These are phyloP conservation scores for Epinotia ramella DNA, from an alignment of 2,888 invertebrate species.

Conservation along the genomic window DNA sequence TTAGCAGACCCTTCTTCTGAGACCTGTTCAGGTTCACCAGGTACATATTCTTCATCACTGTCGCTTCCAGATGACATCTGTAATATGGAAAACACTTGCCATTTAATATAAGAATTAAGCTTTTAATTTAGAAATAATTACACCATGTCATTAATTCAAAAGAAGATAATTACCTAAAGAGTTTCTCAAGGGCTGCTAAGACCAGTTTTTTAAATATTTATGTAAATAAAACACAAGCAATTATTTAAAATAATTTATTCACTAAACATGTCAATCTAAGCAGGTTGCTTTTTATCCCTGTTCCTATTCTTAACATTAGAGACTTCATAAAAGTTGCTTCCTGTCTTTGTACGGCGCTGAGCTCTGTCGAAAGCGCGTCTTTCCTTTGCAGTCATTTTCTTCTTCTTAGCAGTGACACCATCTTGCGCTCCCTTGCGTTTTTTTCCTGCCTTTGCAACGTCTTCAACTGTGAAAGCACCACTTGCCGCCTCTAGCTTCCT, in stretches of 20 bases:
- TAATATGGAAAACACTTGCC: slow-evolving; percentile 48
- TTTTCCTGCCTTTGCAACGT: slow-evolving; percentile 72
- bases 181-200: not conserved
- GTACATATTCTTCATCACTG: slow-evolving; percentile 92
- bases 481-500: slow-evolving; percentile 82
- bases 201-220: not conserved
- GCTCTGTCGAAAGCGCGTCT: slow-evolving; percentile 90
- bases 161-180: slow-evolving; percentile 6
- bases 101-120: slow-evolving; percentile 23
- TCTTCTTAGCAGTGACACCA: slow-evolving; percentile 57
- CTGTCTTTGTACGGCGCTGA: slow-evolving; percentile 91
- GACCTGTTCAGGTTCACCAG: slow-evolving; percentile 86
- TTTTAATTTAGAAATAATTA: slow-evolving; percentile 6
- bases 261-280: slow-evolving; percentile 45
- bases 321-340: slow-evolving; percentile 95
- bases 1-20: slow-evolving; percentile 89
- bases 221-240: slow-evolving; percentile 26
- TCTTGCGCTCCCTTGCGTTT: slow-evolving; percentile 61
- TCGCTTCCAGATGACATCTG: slow-evolving; percentile 89
- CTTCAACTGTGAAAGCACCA: slow-evolving; percentile 84
- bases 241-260: slow-evolving; percentile 47
- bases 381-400: slow-evolving; percentile 91
- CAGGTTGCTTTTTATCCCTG: slow-evolving; percentile 87
- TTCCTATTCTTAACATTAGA: slow-evolving; percentile 95
- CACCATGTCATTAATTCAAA: not conserved